phyloP scores from a whole-genome alignment of 2,113 vertebrate genomes.

The Hydrolagus affinis region DNA sequence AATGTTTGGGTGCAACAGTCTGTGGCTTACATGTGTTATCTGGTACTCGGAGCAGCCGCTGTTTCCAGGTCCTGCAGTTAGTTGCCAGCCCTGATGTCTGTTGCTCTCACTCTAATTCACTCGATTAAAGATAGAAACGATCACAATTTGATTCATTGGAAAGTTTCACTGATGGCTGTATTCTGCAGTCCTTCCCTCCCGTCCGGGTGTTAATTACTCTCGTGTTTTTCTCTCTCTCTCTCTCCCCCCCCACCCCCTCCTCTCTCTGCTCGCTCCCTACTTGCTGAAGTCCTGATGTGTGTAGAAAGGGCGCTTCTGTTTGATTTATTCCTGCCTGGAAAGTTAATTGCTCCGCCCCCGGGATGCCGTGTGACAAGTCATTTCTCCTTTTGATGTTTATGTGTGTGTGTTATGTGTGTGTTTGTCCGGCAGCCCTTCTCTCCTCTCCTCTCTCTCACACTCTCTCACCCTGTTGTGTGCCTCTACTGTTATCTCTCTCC shows the following conservation, averaged over 20 bases:
- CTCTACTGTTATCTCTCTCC: neutral
- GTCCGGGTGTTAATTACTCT: no score
- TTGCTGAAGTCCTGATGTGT: neutral
- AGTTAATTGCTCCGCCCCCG: slow-evolving; percentile 32
- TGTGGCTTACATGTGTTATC: no score
- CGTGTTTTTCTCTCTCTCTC: neutral
- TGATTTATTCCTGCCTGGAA: slow-evolving; percentile 30
- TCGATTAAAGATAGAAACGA: no score
- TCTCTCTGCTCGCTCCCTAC: no score
- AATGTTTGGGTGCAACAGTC: neutral
- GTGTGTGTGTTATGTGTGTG: slow-evolving; percentile 31
- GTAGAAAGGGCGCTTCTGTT: slow-evolving; percentile 14
- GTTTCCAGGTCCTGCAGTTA: no score
- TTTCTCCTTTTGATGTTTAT: slow-evolving; percentile 32
- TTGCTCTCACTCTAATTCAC: no score
- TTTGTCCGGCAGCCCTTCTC: neutral
- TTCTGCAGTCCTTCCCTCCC: no score
- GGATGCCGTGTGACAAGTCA: slow-evolving; percentile 30
- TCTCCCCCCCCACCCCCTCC: no score
- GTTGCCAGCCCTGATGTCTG: no score
- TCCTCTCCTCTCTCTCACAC: neutral
- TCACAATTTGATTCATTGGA: no score
- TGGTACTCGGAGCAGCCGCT: no score
- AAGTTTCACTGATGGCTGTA: no score
- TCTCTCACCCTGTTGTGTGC: neutral